Evolutionary conservation across 1,140 invertebrate species (phyloP).

Genomic region (Nasonia vitripennis): DNA sequence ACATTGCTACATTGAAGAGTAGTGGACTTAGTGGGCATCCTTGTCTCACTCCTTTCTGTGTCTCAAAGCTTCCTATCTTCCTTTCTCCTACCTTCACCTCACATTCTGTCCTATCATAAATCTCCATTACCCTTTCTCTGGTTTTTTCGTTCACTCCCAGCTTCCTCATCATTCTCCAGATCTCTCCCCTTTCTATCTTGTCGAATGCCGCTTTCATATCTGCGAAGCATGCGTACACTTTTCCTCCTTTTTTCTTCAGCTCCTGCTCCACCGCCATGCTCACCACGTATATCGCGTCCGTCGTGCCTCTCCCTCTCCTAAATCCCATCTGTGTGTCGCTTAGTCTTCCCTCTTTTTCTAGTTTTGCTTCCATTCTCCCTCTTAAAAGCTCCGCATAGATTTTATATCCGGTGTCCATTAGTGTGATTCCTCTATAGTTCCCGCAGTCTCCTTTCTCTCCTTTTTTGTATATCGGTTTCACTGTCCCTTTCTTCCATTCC

Average conservation of each 20-base stretch:
- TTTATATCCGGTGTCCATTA: conserved; percentile 18
- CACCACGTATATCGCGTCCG: too few relatives aligned
- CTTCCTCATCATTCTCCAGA: background rate
- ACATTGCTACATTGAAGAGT: too few relatives aligned
- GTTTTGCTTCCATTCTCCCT: background rate
- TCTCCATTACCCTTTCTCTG: too few relatives aligned
- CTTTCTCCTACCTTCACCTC: too few relatives aligned
- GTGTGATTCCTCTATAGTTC: conserved; percentile 34
- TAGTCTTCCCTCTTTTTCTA: background rate
- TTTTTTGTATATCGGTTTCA: conserved; percentile 35
- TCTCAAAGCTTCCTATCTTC: too few relatives aligned
- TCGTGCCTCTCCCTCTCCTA: too few relatives aligned
- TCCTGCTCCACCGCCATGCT: too few relatives aligned
- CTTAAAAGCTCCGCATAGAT: background rate
- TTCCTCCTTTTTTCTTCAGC: too few relatives aligned
- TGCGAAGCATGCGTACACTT: too few relatives aligned
- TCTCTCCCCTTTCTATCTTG: background rate
- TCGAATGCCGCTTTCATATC: too few relatives aligned
- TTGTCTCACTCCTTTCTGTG: background rate
- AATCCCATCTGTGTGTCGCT: too few relatives aligned
- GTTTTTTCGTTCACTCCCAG: background rate
- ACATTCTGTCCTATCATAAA: too few relatives aligned
- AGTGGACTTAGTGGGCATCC: background rate
- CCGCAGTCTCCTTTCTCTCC: background rate
- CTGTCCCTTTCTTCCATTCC: conserved; percentile 21